phyloP scores from a whole-genome alignment of 2,113 vertebrate genomes.

The Podarcis raffonei region DNA sequence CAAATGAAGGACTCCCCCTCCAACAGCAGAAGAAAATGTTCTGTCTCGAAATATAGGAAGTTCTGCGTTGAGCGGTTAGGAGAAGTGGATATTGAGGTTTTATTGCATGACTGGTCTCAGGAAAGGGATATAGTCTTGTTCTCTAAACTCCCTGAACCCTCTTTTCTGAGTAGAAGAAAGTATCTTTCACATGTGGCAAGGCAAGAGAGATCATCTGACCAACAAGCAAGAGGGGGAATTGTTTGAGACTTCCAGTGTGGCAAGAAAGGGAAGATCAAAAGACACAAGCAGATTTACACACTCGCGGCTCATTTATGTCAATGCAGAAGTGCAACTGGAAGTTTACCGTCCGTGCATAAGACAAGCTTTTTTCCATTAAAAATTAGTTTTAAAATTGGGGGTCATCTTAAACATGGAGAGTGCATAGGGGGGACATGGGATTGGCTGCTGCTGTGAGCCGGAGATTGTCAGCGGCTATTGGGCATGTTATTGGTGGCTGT shows the following conservation, averaged over 20 bases:
- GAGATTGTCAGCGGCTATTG: too few species aligned
- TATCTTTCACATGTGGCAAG: too few species aligned
- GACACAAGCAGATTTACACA: neutral
- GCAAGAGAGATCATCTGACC: too few species aligned
- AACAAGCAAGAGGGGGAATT: too few species aligned
- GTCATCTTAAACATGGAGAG: too few species aligned
- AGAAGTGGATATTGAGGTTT: constrained; percentile 1
- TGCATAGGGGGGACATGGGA: too few species aligned
- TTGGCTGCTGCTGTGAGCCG: too few species aligned
- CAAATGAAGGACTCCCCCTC: neutral
- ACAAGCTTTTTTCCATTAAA: too few species aligned
- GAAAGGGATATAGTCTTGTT: neutral
- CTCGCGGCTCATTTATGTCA: neutral
- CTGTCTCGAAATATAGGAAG: neutral
- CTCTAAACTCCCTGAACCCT: neutral
- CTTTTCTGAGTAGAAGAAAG: neutral
- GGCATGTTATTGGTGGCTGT: too few species aligned
- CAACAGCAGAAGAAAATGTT: neutral
- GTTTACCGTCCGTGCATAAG: too few species aligned
- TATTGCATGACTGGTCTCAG: neutral
- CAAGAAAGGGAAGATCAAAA: neutral
- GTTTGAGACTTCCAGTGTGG: too few species aligned
- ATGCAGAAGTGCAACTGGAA: neutral
- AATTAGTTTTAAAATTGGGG: too few species aligned
- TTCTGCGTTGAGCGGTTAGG: neutral